Percentiles rank a stretch among this genome's conserved stretches.
Evolutionary conservation across 2,797 vertebrate species (phyloP).

Genomic region (Neopelma chrysocephalum): DNA sequence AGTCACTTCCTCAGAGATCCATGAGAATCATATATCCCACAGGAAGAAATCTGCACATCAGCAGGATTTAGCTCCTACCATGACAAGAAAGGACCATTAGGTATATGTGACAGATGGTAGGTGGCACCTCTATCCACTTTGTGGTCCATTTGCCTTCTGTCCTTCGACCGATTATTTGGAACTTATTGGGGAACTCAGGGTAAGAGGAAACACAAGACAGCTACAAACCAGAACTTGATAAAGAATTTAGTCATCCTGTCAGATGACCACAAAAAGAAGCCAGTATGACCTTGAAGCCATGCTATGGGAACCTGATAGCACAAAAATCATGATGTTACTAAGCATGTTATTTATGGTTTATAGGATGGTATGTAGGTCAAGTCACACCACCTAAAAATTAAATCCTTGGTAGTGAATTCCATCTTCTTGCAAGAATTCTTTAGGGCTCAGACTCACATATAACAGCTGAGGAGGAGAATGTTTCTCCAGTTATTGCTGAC

Average conservation of each 20-base stretch:
- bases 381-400: neutral
- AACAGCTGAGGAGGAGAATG: neutral
- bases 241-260: slow-evolving; percentile 69
- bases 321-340: slow-evolving; percentile 68
- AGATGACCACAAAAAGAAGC: slow-evolving; percentile 70
- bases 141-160: neutral
- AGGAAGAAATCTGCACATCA: neutral
- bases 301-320: slow-evolving; percentile 73
- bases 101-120: neutral
- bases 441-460: neutral
- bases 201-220: slow-evolving; percentile 72
- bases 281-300: slow-evolving; percentile 71
- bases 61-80: neutral
- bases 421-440: neutral
- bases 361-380: neutral
- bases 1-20: neutral
- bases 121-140: neutral
- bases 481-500: neutral
- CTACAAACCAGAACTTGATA: slow-evolving; percentile 73
- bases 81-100: neutral
- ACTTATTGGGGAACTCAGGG: slow-evolving; percentile 65
- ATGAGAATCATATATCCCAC: neutral
- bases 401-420: neutral
- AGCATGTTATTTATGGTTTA: slow-evolving; percentile 28
- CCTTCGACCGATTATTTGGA: slow-evolving; percentile 60